Percentiles rank a stretch among this genome's conserved stretches.
These are phyloP conservation scores for Odontamblyopus rebecca DNA, from an alignment of 2,797 vertebrate genomes.

Conservation along the genomic window DNA sequence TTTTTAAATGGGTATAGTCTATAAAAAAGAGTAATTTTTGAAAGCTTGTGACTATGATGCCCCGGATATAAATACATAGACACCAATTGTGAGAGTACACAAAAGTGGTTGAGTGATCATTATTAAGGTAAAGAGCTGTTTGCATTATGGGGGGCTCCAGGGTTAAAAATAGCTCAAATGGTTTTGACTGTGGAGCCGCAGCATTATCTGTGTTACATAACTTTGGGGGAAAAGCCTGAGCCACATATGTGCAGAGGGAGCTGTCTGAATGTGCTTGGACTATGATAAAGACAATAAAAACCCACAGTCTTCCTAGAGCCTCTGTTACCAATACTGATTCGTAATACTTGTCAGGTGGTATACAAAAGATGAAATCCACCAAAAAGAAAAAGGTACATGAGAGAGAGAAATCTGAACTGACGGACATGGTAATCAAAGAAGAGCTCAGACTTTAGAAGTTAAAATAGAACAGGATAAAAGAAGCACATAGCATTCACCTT, in stretches of 20 bases:
- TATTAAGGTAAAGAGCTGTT: slow-evolving; percentile 46
- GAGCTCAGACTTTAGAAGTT: not conserved
- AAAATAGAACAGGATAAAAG: not conserved
- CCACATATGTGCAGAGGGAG: slow-evolving; percentile 29
- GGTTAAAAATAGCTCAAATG: slow-evolving; percentile 66
- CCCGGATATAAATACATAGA: slow-evolving; percentile 23
- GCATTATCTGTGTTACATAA: slow-evolving; percentile 72
- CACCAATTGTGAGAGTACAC: slow-evolving; percentile 30
- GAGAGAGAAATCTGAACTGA: not conserved
- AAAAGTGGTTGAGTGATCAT: slow-evolving; percentile 29
- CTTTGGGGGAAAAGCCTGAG: slow-evolving; percentile 26
- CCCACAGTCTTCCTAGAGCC: slow-evolving; percentile 22
- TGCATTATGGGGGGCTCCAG: slow-evolving; percentile 57
- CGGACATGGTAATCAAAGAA: too few relatives aligned
- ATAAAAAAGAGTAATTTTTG: too few relatives aligned
- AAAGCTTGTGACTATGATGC: not conserved
- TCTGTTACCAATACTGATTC: too few relatives aligned
- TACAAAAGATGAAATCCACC: not conserved
- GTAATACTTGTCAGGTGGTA: too few relatives aligned
- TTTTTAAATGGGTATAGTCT: too few relatives aligned
- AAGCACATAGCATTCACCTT: not conserved
- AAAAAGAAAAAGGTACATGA: not conserved
- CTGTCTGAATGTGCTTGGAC: slow-evolving; percentile 58
- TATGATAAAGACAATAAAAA: slow-evolving; percentile 66
- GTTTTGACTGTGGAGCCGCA: slow-evolving; percentile 63